Percentiles rank a stretch among this genome's conserved stretches.
These are phyloP conservation scores for Dryobotodes eremita DNA, from an alignment of 2,888 invertebrate species.

Conservation along the genomic window DNA sequence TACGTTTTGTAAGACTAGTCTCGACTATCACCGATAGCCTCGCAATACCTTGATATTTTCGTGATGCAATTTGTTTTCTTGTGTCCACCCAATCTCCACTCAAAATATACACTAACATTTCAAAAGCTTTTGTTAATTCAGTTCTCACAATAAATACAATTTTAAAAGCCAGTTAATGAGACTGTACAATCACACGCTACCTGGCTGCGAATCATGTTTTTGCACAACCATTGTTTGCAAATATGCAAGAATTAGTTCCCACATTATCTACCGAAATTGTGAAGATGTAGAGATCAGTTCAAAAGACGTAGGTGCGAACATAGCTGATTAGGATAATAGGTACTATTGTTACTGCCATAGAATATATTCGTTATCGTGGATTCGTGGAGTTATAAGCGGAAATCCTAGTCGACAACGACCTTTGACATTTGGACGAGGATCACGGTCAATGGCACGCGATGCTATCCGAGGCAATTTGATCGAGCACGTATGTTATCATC, in stretches of 20 bases:
- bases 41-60: constrained; percentile 51
- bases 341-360: constrained; percentile 60
- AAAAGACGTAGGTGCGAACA: constrained; percentile 57
- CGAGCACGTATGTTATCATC: constrained; percentile 56
- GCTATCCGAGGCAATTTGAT: constrained; percentile 58
- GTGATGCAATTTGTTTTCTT: constrained; percentile 57
- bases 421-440: constrained; percentile 80
- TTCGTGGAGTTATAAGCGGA: constrained; percentile 68
- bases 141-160: constrained; percentile 73
- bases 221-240: constrained; percentile 80
- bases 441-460: constrained; percentile 76
- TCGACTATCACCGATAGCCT: constrained; percentile 35
- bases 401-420: constrained; percentile 77
- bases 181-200: constrained; percentile 73
- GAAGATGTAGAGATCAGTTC: constrained; percentile 54
- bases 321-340: constrained; percentile 58
- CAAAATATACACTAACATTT: constrained; percentile 59
- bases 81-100: constrained; percentile 53
- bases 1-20: constrained; percentile 41
- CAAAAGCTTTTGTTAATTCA: constrained; percentile 75
- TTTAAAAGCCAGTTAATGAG: constrained; percentile 69
- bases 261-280: constrained; percentile 75
- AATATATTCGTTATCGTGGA: constrained; percentile 54
- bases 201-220: constrained; percentile 77
- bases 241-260: constrained; percentile 76